These are phyloP conservation scores for Rhadinocentrus ornatus DNA, from an alignment of 2,797 vertebrate genomes.

Conservation along the genomic window DNA sequence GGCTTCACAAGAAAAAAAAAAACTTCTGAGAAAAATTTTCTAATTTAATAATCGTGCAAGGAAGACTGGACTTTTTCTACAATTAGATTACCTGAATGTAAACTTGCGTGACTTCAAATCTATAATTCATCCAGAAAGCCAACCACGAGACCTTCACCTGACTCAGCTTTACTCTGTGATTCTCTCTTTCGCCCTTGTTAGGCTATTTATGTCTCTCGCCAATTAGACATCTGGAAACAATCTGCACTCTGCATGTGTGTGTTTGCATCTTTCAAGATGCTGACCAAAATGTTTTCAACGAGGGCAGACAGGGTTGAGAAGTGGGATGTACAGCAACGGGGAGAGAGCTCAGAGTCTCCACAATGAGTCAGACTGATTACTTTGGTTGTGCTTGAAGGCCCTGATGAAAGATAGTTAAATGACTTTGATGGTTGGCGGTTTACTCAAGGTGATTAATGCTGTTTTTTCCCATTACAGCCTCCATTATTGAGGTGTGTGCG, in stretches of 20 bases:
- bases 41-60: neutral
- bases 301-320: slow-evolving; percentile 39
- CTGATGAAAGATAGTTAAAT: slow-evolving; percentile 37
- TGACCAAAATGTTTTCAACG: slow-evolving; percentile 42
- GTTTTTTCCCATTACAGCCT: slow-evolving; percentile 21
- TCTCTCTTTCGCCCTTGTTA: slow-evolving; percentile 46
- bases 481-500: neutral
- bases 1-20: neutral
- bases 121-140: slow-evolving; percentile 21
- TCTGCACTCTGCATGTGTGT: slow-evolving; percentile 52
- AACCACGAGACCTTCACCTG: slow-evolving; percentile 49
- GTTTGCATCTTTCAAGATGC: slow-evolving; percentile 49
- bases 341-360: slow-evolving; percentile 10
- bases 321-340: slow-evolving; percentile 14
- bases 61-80: neutral
- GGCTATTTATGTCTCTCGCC: slow-evolving; percentile 66
- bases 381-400: slow-evolving; percentile 32
- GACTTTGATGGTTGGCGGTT: slow-evolving; percentile 43
- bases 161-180: slow-evolving; percentile 45
- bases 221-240: slow-evolving; percentile 78
- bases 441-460: slow-evolving; percentile 34
- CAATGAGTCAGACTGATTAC: slow-evolving; percentile 51
- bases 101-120: slow-evolving; percentile 2
- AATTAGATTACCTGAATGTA: neutral
- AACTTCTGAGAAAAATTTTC: neutral